Evolutionary conservation across 92 coral and sea anemone genomes (phyloP), one percentile per base, ranked within the genome.

Genomic region (Scolanthus callimorphus): DNA sequence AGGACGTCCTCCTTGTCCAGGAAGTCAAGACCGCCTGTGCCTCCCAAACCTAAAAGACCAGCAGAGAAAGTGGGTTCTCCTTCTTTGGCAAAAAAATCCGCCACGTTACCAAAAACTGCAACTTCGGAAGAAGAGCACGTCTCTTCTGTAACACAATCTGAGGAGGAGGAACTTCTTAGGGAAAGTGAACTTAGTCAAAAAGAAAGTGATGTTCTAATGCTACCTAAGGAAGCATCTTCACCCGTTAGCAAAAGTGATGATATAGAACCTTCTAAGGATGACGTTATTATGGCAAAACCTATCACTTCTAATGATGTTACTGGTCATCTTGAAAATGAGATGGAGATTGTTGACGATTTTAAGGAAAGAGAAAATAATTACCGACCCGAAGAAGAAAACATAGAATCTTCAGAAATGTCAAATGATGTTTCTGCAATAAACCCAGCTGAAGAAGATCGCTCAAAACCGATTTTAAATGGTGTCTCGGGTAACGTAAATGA

Each of bases 21-120:
- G 44, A 81, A 81, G 55, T 47, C 48, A 17, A 67, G 54, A 57
- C 87, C 87, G n/a, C 87, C 87, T 6, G 60, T 81, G 20, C 87
- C 87, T 17, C 87, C 87, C 20, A 81, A 81, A 62, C 87, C 87
- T 2, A 81, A 59, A 55, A 29, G 6, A 15, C 65, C 53, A 31
- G 30, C 54, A 10, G 62, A 13, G 3, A 53, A 20, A 54, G 49
- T 62, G 17, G 39, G 2, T 13, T 20, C 12, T 2, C 28, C 3
- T 13, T 20, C 12, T 2, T 22, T 6, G 19, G 38, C 27, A 20
- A 47, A 31, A 57, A 55, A 68, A 25, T 58, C 64, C 0, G 65
- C 75, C 2, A 68, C 64, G 11, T 41, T 68, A 2, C 57, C 75
- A 23, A 68, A 49, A 57, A 37, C 48, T 27, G 65, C 57, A 10